phyloP scores from a whole-genome alignment of 2,888 invertebrate species.

The Crepidodera aurea region DNA sequence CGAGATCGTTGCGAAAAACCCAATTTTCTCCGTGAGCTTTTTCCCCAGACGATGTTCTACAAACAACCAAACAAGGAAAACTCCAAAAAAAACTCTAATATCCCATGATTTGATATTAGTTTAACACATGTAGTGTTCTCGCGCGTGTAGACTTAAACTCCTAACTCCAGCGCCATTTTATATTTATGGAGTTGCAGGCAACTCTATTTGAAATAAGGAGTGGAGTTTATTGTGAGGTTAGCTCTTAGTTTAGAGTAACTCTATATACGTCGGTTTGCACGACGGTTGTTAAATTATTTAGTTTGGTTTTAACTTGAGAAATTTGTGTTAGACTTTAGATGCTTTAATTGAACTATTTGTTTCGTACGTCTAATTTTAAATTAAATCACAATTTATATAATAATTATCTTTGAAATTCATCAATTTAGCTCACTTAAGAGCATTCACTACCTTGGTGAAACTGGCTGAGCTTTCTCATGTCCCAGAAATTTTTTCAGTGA shows the following conservation, averaged over 20 bases:
- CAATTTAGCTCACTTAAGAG: too few relatives aligned
- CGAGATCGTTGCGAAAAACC: slow-evolving; percentile 23
- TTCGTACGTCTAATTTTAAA: too few relatives aligned
- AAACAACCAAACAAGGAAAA: slow-evolving; percentile 29
- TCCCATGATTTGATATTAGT: slow-evolving; percentile 33
- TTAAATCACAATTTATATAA: too few relatives aligned
- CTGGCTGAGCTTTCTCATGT: too few relatives aligned
- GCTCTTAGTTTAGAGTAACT: not conserved
- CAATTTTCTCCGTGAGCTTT: slow-evolving; percentile 29
- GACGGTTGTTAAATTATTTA: not conserved
- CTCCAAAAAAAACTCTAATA: slow-evolving; percentile 32
- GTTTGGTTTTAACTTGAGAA: too few relatives aligned
- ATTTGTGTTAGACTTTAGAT: too few relatives aligned
- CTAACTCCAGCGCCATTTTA: slow-evolving; percentile 3
- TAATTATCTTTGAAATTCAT: too few relatives aligned
- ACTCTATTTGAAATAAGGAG: slow-evolving; percentile 5
- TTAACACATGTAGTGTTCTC: slow-evolving; percentile 31
- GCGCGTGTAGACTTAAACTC: slow-evolving; percentile 10
- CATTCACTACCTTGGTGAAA: too few relatives aligned
- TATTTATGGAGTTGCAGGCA: not conserved
- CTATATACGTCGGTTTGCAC: not conserved
- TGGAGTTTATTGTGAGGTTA: slow-evolving; percentile 10
- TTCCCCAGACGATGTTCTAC: slow-evolving; percentile 27
- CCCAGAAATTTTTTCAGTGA: too few relatives aligned
- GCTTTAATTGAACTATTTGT: too few relatives aligned